Evolutionary conservation across 1,140 invertebrate species (phyloP).

Genomic region (Drosophila obscura): DNA sequence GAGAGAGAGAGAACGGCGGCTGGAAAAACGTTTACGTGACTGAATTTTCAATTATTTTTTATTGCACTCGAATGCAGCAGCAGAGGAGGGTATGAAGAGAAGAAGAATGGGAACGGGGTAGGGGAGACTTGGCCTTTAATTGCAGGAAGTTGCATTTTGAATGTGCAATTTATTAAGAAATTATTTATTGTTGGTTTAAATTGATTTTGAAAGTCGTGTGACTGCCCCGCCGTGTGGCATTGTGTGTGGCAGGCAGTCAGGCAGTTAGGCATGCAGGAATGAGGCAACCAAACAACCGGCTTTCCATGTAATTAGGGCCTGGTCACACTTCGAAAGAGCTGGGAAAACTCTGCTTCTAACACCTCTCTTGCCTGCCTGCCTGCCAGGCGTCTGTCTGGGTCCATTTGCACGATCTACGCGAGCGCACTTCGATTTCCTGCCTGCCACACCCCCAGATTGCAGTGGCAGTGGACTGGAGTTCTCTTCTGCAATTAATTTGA

Average conservation of each 20-base stretch:
- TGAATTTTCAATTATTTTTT: conserved; percentile 81
- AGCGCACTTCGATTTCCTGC: conserved; percentile 66
- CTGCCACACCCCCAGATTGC: conserved; percentile 54
- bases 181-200: conserved; percentile 72
- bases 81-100: not conserved
- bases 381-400: not conserved
- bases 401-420: conserved; percentile 31
- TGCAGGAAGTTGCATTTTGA: conserved; percentile 78
- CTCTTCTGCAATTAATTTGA: conserved; percentile 70
- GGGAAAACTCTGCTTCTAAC: conserved; percentile 56
- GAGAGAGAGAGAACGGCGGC: conserved; percentile 46
- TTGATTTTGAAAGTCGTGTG: conserved; percentile 78
- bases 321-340: conserved; percentile 13
- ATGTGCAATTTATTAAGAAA: conserved; percentile 78
- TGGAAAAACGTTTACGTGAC: conserved; percentile 76
- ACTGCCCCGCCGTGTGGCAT: conserved; percentile 38
- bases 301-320: conserved; percentile 52
- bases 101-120: not conserved
- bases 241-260: conserved; percentile 55
- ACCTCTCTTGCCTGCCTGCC: conserved; percentile 32
- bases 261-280: no score
- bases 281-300: not conserved
- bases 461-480: conserved; percentile 16
- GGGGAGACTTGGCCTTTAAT: conserved; percentile 57
- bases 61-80: conserved; percentile 54